These are phyloP conservation scores for Heliconius ethilla DNA, from an alignment of 2,888 invertebrate genomes.

Conservation along the genomic window DNA sequence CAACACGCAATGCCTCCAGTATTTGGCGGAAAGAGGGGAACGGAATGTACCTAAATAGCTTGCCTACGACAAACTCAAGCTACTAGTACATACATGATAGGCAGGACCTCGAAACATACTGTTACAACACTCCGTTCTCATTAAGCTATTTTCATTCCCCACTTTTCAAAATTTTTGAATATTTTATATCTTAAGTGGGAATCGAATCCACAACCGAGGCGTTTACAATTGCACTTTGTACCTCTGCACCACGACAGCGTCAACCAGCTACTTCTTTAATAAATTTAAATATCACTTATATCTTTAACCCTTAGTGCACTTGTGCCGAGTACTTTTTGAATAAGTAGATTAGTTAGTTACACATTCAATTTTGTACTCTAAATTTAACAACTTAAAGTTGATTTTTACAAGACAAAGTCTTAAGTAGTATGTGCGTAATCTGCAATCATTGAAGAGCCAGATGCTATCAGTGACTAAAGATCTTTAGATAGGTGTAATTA, in stretches of 20 bases:
- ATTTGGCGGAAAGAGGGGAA: no score
- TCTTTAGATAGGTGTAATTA: conserved; percentile 40
- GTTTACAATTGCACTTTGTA: no score
- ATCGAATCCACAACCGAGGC: background rate
- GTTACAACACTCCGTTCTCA: no score
- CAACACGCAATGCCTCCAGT: no score
- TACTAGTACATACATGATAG: background rate
- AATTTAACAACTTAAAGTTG: background rate
- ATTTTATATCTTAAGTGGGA: no score
- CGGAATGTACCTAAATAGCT: no score
- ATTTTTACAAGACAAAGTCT: background rate
- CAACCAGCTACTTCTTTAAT: background rate
- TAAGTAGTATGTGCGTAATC: conserved; percentile 40
- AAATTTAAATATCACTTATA: conserved; percentile 21
- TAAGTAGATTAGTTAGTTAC: conserved; percentile 15
- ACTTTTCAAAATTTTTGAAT: background rate
- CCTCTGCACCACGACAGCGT: no score
- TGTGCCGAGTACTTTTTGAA: conserved; percentile 1
- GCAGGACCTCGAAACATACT: no score
- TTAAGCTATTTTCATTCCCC: no score
- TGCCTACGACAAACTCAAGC: no score
- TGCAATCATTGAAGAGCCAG: conserved; percentile 39
- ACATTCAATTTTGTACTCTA: conserved; percentile 4
- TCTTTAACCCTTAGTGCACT: conserved; percentile 11
- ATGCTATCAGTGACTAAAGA: conserved; percentile 31